Conservation (phyloP, 2,113 vertebrate species). For the Mesitornis unicolor region DNA sequence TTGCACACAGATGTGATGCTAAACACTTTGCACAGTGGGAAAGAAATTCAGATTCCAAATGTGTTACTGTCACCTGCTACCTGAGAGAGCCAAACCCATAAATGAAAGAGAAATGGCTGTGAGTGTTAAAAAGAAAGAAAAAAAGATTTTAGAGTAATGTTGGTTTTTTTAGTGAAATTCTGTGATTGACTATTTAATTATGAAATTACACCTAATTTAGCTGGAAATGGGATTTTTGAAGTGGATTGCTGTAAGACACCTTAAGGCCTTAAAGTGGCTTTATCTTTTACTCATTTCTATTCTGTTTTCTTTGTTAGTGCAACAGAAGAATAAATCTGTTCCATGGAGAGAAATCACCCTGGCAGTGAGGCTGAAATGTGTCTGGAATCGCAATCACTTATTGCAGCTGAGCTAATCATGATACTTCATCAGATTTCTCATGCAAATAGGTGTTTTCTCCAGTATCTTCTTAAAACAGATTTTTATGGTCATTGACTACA, state of each 20-base stretch:
- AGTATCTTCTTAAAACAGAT: not conserved
- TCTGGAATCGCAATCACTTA: not conserved
- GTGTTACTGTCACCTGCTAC: not conserved
- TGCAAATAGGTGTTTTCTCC: not conserved
- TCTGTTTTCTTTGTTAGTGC: not conserved
- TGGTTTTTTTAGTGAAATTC: not conserved
- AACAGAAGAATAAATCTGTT: not conserved
- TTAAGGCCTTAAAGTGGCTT: not conserved
- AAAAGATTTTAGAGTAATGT: not conserved
- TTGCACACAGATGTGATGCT: accelerated
- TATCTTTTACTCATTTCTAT: not conserved
- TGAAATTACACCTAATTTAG: not conserved
- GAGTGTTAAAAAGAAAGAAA: not conserved
- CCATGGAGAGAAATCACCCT: not conserved
- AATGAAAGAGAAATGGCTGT: not conserved
- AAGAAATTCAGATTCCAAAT: not conserved
- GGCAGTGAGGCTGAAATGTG: not conserved
- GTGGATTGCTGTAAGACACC: not conserved
- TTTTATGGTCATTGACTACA: not conserved
- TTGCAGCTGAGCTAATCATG: not conserved
- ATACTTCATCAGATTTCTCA: not conserved
- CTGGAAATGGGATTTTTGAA: not conserved
- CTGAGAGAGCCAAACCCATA: not conserved
- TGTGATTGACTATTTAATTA: not conserved
- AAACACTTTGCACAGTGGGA: not conserved